phyloP scores from a whole-genome alignment of 2,888 invertebrate genomes.

The Hypselothyrea guttata region DNA sequence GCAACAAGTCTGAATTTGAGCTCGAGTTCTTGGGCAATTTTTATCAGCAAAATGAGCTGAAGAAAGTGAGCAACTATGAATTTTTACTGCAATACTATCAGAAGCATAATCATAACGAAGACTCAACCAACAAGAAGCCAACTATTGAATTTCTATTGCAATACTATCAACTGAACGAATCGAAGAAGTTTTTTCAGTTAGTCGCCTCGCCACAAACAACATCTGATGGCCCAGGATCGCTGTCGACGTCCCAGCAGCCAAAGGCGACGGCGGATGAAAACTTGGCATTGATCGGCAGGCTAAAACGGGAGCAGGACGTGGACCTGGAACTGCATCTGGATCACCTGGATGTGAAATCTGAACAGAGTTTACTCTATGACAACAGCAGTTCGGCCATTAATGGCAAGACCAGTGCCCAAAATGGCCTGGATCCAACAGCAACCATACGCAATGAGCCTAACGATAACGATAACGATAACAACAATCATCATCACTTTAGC shows the following conservation, averaged over 20 bases:
- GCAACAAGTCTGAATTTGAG: constrained; percentile 59
- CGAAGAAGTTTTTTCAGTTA: constrained; percentile 83
- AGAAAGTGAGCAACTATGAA: constrained; percentile 80
- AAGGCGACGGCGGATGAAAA: constrained; percentile 54
- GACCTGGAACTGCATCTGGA: too few species aligned
- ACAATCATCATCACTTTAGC: constrained; percentile 10
- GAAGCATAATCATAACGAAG: constrained; percentile 80
- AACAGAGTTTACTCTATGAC: constrained; percentile 1
- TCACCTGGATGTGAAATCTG: constrained; percentile 2
- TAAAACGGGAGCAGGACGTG: not conserved
- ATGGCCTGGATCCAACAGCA: constrained; percentile 7
- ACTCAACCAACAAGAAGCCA: constrained; percentile 72
- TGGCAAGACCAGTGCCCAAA: not conserved
- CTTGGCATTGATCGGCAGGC: constrained; percentile 32
- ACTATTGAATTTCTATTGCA: constrained; percentile 81
- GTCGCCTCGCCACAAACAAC: constrained; percentile 81
- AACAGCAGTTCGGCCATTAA: not conserved
- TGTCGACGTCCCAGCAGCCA: constrained; percentile 60
- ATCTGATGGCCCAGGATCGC: constrained; percentile 76
- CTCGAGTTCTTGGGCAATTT: constrained; percentile 80
- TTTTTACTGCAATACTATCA: constrained; percentile 81
- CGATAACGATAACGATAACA: constrained; percentile 36
- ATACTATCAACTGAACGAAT: constrained; percentile 82
- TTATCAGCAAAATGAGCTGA: constrained; percentile 80
- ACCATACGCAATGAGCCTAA: constrained; percentile 1